A percentile compares a stretch with the other conserved stretches of the same genome.
Evolutionary conservation across 2,888 invertebrate genomes (phyloP).

Genomic region (Fragum whitleyi): DNA sequence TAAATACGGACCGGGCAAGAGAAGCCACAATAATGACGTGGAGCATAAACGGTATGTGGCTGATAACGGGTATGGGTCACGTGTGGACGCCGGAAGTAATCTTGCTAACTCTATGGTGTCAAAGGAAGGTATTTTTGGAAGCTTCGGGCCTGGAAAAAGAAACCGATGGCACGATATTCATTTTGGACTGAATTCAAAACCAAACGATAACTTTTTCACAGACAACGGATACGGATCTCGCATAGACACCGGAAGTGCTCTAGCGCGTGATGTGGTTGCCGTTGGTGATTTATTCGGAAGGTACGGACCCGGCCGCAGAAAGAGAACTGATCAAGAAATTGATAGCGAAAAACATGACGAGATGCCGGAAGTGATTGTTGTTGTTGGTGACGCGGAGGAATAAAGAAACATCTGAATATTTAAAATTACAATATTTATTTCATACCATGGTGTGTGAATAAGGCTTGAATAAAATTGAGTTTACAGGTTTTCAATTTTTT

Average conservation of each 20-base stretch:
- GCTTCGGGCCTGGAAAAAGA: constrained; percentile 20
- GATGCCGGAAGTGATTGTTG: constrained; percentile 5
- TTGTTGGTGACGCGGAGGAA: neutral
- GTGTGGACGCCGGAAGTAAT: constrained; percentile 13
- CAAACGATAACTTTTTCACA: neutral
- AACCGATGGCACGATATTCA: neutral
- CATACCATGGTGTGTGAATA: neutral
- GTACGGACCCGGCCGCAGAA: constrained; percentile 16
- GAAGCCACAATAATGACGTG: neutral
- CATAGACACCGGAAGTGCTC: constrained; percentile 14
- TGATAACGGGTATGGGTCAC: constrained; percentile 24
- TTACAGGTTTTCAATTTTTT: too few species aligned
- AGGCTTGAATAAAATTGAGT: too few species aligned
- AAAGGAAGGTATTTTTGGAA: constrained; percentile 18
- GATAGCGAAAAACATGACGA: neutral
- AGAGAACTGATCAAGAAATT: neutral
- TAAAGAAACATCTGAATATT: neutral
- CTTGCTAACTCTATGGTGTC: constrained; percentile 15
- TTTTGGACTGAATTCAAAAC: neutral
- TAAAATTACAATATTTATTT: neutral
- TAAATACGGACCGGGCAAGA: constrained; percentile 21
- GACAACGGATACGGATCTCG: constrained; percentile 22
- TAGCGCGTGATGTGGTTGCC: constrained; percentile 12
- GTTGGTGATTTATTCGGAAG: constrained; percentile 16
- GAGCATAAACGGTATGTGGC: neutral